Evolutionary conservation across 2,113 vertebrate genomes (phyloP), one percentile per base, ranked within the genome.

Genomic region (Myocastor coypus): DNA sequence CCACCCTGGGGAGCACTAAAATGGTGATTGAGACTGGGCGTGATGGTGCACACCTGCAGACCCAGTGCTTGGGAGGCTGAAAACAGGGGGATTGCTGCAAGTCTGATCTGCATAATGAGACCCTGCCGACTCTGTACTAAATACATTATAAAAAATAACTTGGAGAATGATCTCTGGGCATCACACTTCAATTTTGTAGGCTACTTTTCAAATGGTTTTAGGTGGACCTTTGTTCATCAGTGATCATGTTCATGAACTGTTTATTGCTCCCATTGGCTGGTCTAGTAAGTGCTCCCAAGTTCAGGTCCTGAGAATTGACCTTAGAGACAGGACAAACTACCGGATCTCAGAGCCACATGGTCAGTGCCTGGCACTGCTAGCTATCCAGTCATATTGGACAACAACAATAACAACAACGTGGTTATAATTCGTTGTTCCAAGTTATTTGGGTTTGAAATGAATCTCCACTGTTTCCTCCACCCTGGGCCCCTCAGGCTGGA

Each of bases 361-460:
- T 77, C 19, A 22, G 30, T 77, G n/a, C 20, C 80, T 77, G 24
- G 57, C 22, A 46, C 57, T 12, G 50, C 77, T 7, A 73, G 37
- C 40, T 96, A 50, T 82, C 83, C 1, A 2, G 22, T 82, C 30
- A 69, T 14, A 8, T 7, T 55, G 32, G 57, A 59, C 64, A 26
- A 42, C 69, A 40, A 42, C 66, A 69, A 69, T 34, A n/a, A 69
- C 34, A 37, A 69, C 68, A 71, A 71, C 9, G 19, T 28, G 52
- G 71, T 52, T n/a, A 1, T 34, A 82, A 90, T 84, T 82, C 64
- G 20, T 87, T 40, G 55, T 55, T 93, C 57, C 19, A 26, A n/a
- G 9, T n/a, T 80, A 61, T 50, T 30, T 92, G 85, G 77, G 52
- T 90, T 92, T 73, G 61, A 82, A 92, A 83, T 83, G 4, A 88